Conservation (phyloP, 2,888 invertebrate genomes). For the Hedya salicella region DNA sequence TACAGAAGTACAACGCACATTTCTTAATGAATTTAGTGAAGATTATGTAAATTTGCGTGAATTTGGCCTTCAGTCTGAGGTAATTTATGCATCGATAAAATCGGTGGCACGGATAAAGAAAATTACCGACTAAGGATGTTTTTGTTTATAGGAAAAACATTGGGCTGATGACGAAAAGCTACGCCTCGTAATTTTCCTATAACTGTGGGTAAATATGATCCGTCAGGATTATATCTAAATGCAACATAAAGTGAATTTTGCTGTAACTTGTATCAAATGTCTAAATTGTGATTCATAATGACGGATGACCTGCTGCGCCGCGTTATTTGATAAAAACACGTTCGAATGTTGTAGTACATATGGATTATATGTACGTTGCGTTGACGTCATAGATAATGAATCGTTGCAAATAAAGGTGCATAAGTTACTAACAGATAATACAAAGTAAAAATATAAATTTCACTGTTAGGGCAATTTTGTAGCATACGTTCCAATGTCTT, state of each 20-base stretch:
- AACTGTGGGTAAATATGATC: background rate
- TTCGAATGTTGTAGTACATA: slow-evolving; percentile 1
- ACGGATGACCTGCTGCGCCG: slow-evolving; percentile 27
- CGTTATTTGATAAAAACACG: slow-evolving; percentile 23
- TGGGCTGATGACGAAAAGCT: background rate
- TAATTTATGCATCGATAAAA: background rate
- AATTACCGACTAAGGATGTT: background rate
- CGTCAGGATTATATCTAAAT: slow-evolving; percentile 14
- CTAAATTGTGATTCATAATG: slow-evolving; percentile 37
- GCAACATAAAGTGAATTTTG: slow-evolving; percentile 24
- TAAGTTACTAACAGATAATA: no score
- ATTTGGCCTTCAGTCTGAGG: background rate
- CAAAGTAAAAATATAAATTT: no score
- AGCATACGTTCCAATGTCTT: no score
- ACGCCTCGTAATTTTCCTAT: background rate
- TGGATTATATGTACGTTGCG: background rate
- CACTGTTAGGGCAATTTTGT: no score
- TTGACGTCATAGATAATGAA: background rate
- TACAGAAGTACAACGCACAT: no score
- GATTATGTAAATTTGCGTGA: background rate
- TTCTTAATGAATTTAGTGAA: background rate
- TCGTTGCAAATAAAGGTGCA: background rate
- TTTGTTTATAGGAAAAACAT: background rate
- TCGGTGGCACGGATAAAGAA: background rate
- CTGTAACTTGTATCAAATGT: slow-evolving; percentile 35